Conservation (phyloP, 2,797 vertebrate genomes). For the Mus minutoides region DNA sequence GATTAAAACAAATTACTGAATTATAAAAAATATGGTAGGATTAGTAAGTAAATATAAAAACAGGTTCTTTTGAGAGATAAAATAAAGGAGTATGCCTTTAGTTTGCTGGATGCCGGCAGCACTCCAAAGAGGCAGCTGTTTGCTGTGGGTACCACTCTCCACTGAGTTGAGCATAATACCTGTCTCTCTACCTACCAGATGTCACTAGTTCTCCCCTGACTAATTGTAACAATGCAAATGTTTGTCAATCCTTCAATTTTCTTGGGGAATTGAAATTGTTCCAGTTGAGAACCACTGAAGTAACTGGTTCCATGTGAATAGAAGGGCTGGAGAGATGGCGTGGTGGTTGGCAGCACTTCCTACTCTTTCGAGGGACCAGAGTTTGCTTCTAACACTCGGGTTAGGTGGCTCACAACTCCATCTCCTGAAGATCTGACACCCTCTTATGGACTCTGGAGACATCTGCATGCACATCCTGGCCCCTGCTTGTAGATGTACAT, state of each 20-base stretch:
- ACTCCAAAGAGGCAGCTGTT: neutral
- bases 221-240: neutral
- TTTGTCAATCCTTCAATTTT: neutral
- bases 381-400: neutral
- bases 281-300: neutral
- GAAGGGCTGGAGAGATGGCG: neutral
- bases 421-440: neutral
- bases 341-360: no score
- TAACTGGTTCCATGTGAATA: neutral
- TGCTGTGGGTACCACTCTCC: neutral
- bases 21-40: neutral
- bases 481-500: accelerated
- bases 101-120: neutral
- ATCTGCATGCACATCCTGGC: no score
- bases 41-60: neutral
- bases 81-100: neutral
- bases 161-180: neutral
- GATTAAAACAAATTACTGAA: constrained; percentile 5
- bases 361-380: neutral
- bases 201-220: neutral
- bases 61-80: neutral
- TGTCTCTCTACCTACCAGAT: neutral
- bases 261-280: neutral
- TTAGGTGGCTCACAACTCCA: neutral
- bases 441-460: neutral